Evolutionary conservation across 1,140 invertebrate species (phyloP), one percentile per base, ranked within the genome.

Genomic region (Dendrolimus kikuchii): DNA sequence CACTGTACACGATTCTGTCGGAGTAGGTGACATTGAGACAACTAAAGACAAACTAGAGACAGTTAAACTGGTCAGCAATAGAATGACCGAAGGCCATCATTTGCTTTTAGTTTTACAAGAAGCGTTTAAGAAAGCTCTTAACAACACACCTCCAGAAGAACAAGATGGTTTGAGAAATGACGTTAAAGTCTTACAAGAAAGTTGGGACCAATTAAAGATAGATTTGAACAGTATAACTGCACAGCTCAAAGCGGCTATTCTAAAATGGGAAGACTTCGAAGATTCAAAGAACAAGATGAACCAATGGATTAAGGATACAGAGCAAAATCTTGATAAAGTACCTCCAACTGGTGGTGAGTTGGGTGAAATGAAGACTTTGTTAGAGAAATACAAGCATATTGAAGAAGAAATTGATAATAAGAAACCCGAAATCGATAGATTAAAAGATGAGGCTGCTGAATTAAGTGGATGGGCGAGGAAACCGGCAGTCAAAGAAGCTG

Each of bases 361-460:
- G 5, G 93, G 95, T 49, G 95, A 97, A 87, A 96, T 97, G 92
- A 96, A 96, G 81, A 96, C 95, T 0, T 87, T 95, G 23, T 86
- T 96, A 2, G 96, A 98, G 74, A 92, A 95, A 71, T 96, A 93
- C 59, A 95, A 93, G 69, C 91, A 95, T 54, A 89, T 94, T 23
- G 89, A 92, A 62, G 91, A 92, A 48, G 94, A 95, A 86, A 92
- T 96, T 6, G 88, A 89, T 49, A 89, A 89, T 9, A 95, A 94
- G 73, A 90, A 91, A 59, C 85, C 88, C 4, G 95, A 96, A 61
- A 73, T 97, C 41, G 91, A 93, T 55, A 90, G 92, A 56, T 64
- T 96, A 6, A 84, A 91, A 62, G 85, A 81, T 40, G 95, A 96
- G 88, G 92, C 93, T 6, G 85, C 83, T 1, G 92, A 95, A 68